Percentiles rank a stretch among this genome's conserved stretches.
These are phyloP conservation scores for Heterochromis multidens DNA, from an alignment of 2,113 vertebrate genomes.

Conservation along the genomic window DNA sequence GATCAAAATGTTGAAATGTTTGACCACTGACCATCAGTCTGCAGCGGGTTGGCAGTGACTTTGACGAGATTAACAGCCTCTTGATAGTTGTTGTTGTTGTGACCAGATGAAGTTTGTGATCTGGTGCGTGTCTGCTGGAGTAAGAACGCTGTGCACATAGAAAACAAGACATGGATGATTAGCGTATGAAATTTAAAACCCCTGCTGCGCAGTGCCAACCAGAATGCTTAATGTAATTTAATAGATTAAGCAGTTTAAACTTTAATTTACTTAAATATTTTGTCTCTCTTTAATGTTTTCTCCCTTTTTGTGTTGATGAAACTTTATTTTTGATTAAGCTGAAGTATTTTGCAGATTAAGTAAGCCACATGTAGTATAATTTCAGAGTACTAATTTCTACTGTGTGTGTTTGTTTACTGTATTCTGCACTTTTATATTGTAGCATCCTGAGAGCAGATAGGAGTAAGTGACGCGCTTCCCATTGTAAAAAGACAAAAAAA, in stretches of 20 bases:
- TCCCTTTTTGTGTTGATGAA: too few relatives aligned
- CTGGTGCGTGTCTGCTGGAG: constrained; percentile 35
- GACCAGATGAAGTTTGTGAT: background rate
- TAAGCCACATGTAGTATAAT: background rate
- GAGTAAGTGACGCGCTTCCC: too few relatives aligned
- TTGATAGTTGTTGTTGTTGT: constrained; percentile 49
- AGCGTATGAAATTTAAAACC: background rate
- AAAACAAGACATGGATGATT: background rate
- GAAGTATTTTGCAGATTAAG: too few relatives aligned
- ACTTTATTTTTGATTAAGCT: too few relatives aligned
- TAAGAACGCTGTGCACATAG: background rate
- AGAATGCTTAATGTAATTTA: background rate
- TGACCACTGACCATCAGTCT: constrained; percentile 35
- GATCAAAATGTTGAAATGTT: fast-evolving
- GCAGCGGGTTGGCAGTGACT: constrained; percentile 8
- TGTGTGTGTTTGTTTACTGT: background rate
- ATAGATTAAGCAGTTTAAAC: background rate
- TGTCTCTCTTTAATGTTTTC: background rate
- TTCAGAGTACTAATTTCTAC: background rate
- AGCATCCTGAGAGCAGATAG: background rate
- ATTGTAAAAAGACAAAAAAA: too few relatives aligned
- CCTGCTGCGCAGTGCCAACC: background rate
- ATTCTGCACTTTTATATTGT: background rate
- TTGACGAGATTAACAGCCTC: constrained; percentile 51
- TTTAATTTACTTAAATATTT: background rate